Evolutionary conservation across 64 coral and sea anemone genomes (phyloP).

Genomic region (Hydrozoanthus tunicans): DNA sequence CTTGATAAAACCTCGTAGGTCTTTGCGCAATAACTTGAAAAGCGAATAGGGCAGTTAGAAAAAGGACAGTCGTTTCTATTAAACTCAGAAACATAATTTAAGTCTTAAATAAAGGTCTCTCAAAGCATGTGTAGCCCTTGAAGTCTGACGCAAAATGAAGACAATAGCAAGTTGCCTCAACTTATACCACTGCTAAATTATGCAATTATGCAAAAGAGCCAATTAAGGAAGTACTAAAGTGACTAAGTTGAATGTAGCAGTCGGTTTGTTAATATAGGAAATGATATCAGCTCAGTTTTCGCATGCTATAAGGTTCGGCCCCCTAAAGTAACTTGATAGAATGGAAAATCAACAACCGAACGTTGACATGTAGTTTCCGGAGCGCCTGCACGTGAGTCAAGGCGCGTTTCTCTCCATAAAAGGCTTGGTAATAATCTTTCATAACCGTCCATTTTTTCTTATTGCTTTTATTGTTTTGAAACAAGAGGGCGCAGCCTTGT

Average conservation of each 20-base stretch:
- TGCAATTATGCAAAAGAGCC: slow-evolving; percentile 2
- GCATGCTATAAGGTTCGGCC: slow-evolving; percentile 1
- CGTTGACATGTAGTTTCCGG: background rate
- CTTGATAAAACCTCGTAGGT: background rate
- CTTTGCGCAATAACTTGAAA: slow-evolving; percentile 32
- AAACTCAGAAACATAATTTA: background rate
- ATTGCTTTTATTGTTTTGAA: background rate
- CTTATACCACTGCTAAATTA: background rate
- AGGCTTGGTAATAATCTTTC: background rate
- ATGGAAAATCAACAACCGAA: background rate
- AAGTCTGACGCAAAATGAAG: background rate
- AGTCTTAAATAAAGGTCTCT: background rate
- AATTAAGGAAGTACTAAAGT: slow-evolving; percentile 11
- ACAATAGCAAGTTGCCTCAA: background rate
- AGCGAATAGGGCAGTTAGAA: background rate
- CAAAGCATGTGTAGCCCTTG: background rate
- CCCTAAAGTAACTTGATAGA: slow-evolving; percentile 13
- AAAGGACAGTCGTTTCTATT: background rate
- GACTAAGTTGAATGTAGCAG: background rate
- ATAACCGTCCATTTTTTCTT: background rate
- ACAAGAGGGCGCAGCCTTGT: slow-evolving; percentile 4
- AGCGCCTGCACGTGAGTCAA: background rate
- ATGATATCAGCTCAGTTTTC: background rate
- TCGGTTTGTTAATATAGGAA: background rate
- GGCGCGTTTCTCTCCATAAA: background rate